Evolutionary conservation across 2,113 vertebrate genomes (phyloP).

Genomic region (Aplodontia rufa): DNA sequence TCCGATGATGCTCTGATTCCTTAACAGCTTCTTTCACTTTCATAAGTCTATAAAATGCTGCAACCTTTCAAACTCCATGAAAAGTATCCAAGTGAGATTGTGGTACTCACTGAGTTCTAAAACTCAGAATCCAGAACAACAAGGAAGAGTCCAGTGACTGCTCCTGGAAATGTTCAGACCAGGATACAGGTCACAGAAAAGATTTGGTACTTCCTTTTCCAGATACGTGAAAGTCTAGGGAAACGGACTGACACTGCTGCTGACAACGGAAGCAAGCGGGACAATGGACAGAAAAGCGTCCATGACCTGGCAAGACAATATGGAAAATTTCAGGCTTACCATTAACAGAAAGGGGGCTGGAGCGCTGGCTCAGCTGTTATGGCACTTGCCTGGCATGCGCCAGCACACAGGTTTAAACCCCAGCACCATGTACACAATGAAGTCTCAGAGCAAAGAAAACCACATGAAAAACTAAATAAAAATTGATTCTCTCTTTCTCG

Average conservation of each 20-base stretch:
- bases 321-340: neutral
- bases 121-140: neutral
- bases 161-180: neutral
- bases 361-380: no score
- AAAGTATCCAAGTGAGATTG: neutral
- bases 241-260: neutral
- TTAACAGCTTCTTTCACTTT: neutral
- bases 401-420: no score
- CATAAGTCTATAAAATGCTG: neutral
- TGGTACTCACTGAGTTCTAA: neutral
- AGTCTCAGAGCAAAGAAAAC: no score
- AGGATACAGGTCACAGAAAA: neutral
- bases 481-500: no score
- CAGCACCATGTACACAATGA: no score
- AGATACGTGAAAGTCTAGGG: neutral
- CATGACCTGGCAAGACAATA: neutral
- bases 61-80: neutral
- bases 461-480: no score
- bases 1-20: neutral
- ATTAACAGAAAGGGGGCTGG: no score
- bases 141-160: neutral
- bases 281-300: neutral
- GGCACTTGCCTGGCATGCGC: no score
- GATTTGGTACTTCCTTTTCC: neutral
- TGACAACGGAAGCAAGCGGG: neutral